A percentile compares a stretch with the other conserved stretches of the same genome.
These are phyloP conservation scores for Trachymyrmex cornetzi DNA, from an alignment of 1,140 invertebrate genomes.

Conservation along the genomic window DNA sequence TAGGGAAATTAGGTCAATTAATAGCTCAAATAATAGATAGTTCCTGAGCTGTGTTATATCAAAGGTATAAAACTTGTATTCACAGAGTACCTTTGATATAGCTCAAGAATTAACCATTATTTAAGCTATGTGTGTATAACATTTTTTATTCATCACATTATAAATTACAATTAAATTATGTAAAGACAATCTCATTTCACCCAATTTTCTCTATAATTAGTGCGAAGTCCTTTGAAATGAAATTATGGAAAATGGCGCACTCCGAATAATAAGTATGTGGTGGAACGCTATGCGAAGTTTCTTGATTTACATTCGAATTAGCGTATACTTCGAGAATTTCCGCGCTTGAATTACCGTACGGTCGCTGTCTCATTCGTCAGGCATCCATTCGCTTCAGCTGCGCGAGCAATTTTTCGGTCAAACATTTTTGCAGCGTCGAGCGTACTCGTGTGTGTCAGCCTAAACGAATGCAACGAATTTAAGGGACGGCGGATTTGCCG, in stretches of 20 bases:
- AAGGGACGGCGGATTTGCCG: constrained; percentile 46
- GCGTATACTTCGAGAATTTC: not conserved
- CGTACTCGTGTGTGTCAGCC: not conserved
- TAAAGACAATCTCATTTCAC: too few species aligned
- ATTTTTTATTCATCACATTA: too few species aligned
- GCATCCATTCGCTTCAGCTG: not conserved
- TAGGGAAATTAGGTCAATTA: too few species aligned
- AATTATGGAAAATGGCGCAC: not conserved
- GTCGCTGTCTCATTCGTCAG: not conserved
- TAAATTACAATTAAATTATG: too few species aligned
- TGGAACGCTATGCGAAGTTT: not conserved
- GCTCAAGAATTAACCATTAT: too few species aligned
- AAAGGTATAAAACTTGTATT: too few species aligned
- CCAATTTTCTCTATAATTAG: too few species aligned
- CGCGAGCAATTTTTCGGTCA: constrained; percentile 37
- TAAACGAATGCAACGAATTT: constrained; percentile 36
- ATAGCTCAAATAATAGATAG: too few species aligned
- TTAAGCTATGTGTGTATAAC: too few species aligned
- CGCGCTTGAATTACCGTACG: not conserved
- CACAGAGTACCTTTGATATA: too few species aligned
- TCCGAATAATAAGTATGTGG: not conserved
- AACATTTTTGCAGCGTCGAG: constrained; percentile 16
- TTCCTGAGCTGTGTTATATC: too few species aligned
- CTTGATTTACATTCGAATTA: constrained; percentile 15
- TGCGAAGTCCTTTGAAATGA: not conserved